A percentile compares a stretch with the other conserved stretches of the same genome.
Conservation (phyloP, 2,113 vertebrate species). For the Lepisosteus oculatus region DNA sequence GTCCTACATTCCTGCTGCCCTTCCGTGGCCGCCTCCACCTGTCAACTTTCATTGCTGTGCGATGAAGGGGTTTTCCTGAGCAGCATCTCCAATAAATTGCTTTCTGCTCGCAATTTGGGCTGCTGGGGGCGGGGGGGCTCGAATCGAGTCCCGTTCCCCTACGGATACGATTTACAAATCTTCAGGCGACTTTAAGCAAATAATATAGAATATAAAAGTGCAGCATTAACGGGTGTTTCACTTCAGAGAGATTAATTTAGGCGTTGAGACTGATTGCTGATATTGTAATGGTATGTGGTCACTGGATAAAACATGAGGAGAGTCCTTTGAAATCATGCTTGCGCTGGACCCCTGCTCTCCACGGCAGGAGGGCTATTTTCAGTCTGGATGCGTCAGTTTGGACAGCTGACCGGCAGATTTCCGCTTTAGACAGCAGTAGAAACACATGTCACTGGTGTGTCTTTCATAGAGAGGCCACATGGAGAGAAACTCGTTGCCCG, state of each 20-base stretch:
- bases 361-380: neutral
- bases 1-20: slow-evolving; percentile 48
- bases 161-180: too few relatives aligned
- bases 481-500: neutral
- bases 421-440: neutral
- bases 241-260: too few relatives aligned
- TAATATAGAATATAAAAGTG: too few relatives aligned
- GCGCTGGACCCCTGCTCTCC: neutral
- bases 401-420: neutral
- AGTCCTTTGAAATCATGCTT: too few relatives aligned
- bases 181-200: too few relatives aligned
- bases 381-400: neutral
- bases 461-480: neutral
- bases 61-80: slow-evolving; percentile 36
- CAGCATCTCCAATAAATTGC: slow-evolving; percentile 35
- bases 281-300: too few relatives aligned
- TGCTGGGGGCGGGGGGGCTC: too few relatives aligned
- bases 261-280: too few relatives aligned
- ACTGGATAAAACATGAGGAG: too few relatives aligned
- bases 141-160: too few relatives aligned
- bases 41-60: slow-evolving; percentile 56
- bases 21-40: slow-evolving; percentile 55
- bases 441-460: neutral
- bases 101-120: slow-evolving; percentile 17
- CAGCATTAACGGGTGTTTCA: too few relatives aligned